Evolutionary conservation across 30 jellyfish, hydroid and myxozoan species (phyloP).

Genomic region (Aurelia sp.): DNA sequence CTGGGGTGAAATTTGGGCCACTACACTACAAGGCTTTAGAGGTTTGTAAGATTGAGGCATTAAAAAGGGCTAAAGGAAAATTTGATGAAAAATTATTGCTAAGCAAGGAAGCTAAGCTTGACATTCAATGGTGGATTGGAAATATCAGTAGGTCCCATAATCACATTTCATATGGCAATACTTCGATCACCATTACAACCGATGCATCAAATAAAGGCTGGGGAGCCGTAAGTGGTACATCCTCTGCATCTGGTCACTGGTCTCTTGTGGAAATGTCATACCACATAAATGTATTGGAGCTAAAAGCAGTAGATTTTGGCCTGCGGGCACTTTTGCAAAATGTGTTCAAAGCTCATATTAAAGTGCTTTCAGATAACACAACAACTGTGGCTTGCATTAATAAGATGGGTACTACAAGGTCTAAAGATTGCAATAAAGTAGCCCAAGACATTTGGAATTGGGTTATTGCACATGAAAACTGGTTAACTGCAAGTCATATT

Average conservation of each 20-base stretch:
- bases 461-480: constrained; percentile 1
- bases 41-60: constrained; percentile 3
- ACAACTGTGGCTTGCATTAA: constrained; percentile 40
- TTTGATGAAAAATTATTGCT: constrained; percentile 13
- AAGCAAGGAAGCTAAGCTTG: constrained; percentile 8
- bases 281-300: constrained; percentile 35
- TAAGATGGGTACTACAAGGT: constrained; percentile 50
- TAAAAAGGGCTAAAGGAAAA: constrained; percentile 13
- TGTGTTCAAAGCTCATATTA: constrained; percentile 4
- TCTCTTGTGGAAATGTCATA: neutral
- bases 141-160: neutral
- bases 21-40: constrained; percentile 38
- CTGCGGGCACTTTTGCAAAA: constrained; percentile 9
- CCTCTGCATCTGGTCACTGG: constrained; percentile 10
- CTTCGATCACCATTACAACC: neutral
- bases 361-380: constrained; percentile 36
- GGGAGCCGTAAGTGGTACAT: constrained; percentile 11
- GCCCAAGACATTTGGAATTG: constrained; percentile 39
- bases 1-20: constrained; percentile 43
- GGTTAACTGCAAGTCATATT: constrained; percentile 56
- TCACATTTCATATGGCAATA: neutral
- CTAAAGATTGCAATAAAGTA: constrained; percentile 16
- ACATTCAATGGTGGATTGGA: constrained; percentile 34
- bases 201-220: constrained; percentile 44
- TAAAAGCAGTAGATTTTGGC: constrained; percentile 34